Evolutionary conservation across 2,797 vertebrate species (phyloP).

Genomic region (Trematomus bernacchii): DNA sequence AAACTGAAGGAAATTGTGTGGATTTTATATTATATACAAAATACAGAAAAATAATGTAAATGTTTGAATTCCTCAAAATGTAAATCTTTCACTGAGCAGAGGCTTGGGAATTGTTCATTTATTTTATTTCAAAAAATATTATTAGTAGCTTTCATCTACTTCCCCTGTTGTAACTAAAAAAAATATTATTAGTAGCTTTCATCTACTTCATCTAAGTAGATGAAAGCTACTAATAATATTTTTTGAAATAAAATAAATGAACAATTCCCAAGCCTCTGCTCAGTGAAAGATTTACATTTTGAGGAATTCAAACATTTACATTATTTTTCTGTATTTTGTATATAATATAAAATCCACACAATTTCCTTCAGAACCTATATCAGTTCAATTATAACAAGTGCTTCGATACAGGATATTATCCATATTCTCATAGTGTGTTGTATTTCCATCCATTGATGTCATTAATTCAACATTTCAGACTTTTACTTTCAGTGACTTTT

Average conservation of each 20-base stretch:
- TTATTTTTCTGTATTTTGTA: background rate
- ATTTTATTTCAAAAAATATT: background rate
- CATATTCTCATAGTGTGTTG: background rate
- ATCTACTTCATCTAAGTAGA: too few species aligned
- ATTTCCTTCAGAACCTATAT: background rate
- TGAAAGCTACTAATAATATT: background rate
- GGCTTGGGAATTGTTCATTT: background rate
- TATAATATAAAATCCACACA: background rate
- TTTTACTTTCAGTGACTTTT: background rate
- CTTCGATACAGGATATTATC: background rate
- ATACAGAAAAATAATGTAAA: background rate
- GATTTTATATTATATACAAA: background rate
- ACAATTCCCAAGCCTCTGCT: background rate
- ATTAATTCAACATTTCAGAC: background rate
- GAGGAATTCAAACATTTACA: background rate
- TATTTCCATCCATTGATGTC: conserved; percentile 7
- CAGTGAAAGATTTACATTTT: background rate
- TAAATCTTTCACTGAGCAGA: background rate
- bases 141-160: background rate
- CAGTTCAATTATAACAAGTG: background rate
- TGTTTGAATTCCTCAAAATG: background rate
- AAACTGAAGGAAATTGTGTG: background rate
- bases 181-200: too few species aligned
- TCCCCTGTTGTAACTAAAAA: background rate
- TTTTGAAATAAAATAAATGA: background rate